These are phyloP conservation scores for Drosophila affinis DNA, from an alignment of 2,888 invertebrate species.

Conservation along the genomic window DNA sequence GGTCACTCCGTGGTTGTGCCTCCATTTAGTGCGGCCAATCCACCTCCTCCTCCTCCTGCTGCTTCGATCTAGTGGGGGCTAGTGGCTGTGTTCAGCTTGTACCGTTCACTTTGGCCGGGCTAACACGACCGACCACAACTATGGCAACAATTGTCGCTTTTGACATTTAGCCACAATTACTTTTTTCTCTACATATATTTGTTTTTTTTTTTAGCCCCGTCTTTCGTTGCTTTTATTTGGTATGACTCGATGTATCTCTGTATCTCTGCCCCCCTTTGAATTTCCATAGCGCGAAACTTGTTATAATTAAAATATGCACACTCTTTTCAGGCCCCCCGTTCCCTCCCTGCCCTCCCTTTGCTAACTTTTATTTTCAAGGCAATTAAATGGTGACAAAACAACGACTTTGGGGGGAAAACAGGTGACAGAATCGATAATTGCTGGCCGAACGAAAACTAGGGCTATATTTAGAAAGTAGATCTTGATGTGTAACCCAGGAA, in stretches of 20 bases:
- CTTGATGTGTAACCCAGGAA: slow-evolving; percentile 21
- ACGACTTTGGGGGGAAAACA: slow-evolving; percentile 48
- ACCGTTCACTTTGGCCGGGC: slow-evolving; percentile 68
- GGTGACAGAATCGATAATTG: slow-evolving; percentile 32
- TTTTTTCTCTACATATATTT: slow-evolving; percentile 23
- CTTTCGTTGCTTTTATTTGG: slow-evolving; percentile 49
- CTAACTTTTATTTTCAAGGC: slow-evolving; percentile 53
- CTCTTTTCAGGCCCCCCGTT: slow-evolving; percentile 13
- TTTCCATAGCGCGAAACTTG: slow-evolving; percentile 68
- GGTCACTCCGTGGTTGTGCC: slow-evolving; percentile 62
- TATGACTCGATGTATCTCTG: slow-evolving; percentile 9
- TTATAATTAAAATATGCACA: slow-evolving; percentile 75
- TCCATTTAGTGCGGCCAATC: slow-evolving; percentile 64
- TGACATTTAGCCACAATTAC: slow-evolving; percentile 79
- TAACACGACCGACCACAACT: slow-evolving; percentile 24
- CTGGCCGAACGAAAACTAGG: neutral
- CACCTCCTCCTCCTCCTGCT: slow-evolving; percentile 2
- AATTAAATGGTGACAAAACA: slow-evolving; percentile 63
- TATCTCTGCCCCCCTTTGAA: neutral
- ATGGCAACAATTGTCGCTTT: slow-evolving; percentile 71
- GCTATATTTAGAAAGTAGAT: slow-evolving; percentile 55
- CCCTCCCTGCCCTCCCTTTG: no score
- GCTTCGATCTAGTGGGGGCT: neutral
- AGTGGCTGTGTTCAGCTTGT: slow-evolving; percentile 43
- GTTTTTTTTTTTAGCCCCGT: slow-evolving; percentile 63